Percentiles rank a stretch among this genome's conserved stretches.
Evolutionary conservation across 2,797 vertebrate species (phyloP).

Genomic region (Petrocephalus schoutedeni): DNA sequence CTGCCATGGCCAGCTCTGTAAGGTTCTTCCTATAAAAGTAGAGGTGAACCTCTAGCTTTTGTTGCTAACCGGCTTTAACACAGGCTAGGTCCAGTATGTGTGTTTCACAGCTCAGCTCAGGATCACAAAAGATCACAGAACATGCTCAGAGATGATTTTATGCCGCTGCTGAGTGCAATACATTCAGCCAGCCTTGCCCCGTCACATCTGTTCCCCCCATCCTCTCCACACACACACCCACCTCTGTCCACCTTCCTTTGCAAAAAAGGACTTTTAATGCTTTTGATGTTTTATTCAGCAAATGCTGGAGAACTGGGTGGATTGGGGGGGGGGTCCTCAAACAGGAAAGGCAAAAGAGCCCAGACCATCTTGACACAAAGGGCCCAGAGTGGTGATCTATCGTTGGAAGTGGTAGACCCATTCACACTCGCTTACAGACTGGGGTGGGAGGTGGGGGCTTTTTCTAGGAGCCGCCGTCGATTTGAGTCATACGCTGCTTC

Average conservation of each 20-base stretch:
- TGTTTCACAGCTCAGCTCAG: not conserved
- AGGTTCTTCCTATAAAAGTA: not conserved
- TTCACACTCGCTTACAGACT: not conserved
- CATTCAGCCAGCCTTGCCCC: not conserved
- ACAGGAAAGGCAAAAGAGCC: not conserved
- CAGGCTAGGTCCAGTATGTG: not conserved
- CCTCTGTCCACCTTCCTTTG: not conserved
- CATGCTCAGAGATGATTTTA: not conserved
- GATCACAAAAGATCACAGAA: not conserved
- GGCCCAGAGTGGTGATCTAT: not conserved
- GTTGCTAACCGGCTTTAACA: not conserved
- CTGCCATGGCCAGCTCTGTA: not conserved
- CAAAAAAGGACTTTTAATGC: not conserved
- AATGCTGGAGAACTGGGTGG: not conserved
- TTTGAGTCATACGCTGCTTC: not conserved
- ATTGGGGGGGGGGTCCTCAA: not conserved
- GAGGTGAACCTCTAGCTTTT: not conserved
- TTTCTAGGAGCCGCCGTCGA: not conserved
- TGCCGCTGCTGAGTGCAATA: not conserved
- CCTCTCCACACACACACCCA: not conserved
- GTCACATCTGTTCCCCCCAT: not conserved
- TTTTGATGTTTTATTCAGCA: constrained; percentile 6
- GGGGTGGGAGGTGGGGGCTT: not conserved
- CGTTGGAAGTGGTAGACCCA: not conserved
- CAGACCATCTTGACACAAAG: not conserved